Conservation (phyloP, 2,888 invertebrate species). For the Aleiodes testaceus region DNA sequence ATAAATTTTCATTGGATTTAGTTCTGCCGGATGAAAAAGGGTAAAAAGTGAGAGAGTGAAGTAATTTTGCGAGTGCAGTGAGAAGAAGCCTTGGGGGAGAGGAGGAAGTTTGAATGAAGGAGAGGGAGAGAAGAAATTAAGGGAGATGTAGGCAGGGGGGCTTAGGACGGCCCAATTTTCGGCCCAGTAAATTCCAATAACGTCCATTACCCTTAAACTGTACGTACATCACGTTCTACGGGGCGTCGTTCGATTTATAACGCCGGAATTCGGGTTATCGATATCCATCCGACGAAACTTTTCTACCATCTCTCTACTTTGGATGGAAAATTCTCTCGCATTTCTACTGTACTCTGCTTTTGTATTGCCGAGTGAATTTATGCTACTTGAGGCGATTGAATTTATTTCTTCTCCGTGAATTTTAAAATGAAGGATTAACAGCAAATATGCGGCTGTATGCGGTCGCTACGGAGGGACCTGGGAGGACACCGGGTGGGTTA, state of each 20-base stretch:
- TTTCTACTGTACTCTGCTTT: conserved; percentile 1
- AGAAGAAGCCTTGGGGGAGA: conserved; percentile 22
- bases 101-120: conserved; percentile 34
- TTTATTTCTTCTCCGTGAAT: not conserved
- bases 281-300: conserved; percentile 54
- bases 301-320: conserved; percentile 24
- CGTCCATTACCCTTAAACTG: conserved; percentile 64
- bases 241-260: conserved; percentile 62
- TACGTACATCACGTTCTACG: conserved; percentile 64
- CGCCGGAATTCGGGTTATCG: conserved; percentile 63
- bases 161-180: conserved; percentile 66
- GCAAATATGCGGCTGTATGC: not conserved
- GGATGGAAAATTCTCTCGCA: conserved; percentile 15
- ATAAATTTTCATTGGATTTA: too few relatives aligned
- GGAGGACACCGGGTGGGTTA: conserved; percentile 39
- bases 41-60: conserved; percentile 37
- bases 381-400: conserved; percentile 4
- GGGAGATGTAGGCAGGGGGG: conserved; percentile 47
- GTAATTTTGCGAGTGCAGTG: conserved; percentile 37
- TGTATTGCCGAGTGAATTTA: conserved; percentile 12
- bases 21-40: conserved; percentile 26
- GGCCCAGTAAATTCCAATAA: conserved; percentile 69
- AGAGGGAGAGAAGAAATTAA: conserved; percentile 12
- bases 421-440: not conserved
- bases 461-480: not conserved